Evolutionary conservation across 1,140 invertebrate genomes (phyloP), one percentile per base, ranked within the genome.

Genomic region (Thrips palmi): DNA sequence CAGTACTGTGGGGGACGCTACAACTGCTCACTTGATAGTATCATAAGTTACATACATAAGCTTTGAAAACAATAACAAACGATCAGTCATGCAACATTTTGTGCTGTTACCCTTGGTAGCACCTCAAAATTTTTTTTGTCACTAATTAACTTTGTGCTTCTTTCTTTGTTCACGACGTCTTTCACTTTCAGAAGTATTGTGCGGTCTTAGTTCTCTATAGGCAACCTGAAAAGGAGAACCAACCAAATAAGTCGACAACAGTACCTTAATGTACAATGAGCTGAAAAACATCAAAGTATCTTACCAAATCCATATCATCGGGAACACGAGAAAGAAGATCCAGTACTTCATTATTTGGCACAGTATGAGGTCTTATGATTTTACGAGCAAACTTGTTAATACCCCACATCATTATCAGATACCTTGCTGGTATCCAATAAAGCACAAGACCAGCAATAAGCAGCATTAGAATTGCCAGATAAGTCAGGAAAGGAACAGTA

Each of bases 381-480:
- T 93, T 87, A 44, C 92, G 75, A 7, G 88, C 79, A 61, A 98
- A 97, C 62, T 97, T 97, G 61, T 94, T 92, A 17, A 94, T 68
- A 55, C 93, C 94, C 91, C 91, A 98, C n/a, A 72, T 67, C 65
- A 98, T 74, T 11, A 97, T 71, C 11, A 99, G 64, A 57, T 82
- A 91, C 52, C 92, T 68, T 23, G 96, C 56, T 11, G 92, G 92
- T 49, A 98, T 74, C 42, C 80, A 71, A 52, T 96, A 97, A 2
- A 98, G 61, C 3, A 97, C 72, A 24, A 82, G 45, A 39, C 70
- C 68, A 4, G 68, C 77, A n/a, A 71, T 57, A 30, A 73, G 48
- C 2, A 85, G 54, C 36, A 84, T 60, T 7, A 85, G 57, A 40
- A 97, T 79, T 12, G 89, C 86, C 48, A 98, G 62, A 63, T 79